These are phyloP conservation scores for Ceratosolen fusciceps DNA, from an alignment of 1,140 invertebrate genomes.

Conservation along the genomic window DNA sequence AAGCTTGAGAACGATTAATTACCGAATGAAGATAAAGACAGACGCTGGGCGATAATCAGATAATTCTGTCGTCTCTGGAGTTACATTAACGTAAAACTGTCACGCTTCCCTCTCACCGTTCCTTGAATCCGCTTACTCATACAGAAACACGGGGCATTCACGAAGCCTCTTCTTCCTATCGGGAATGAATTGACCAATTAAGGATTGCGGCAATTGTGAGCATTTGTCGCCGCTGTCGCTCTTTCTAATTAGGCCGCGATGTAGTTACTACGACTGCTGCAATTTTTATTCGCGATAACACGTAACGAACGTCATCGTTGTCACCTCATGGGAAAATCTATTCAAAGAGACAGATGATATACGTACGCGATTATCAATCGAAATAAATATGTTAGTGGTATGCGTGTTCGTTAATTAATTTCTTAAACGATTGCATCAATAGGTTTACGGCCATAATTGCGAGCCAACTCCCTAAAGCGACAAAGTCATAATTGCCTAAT, in stretches of 20 bases:
- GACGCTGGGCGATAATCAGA: conserved; percentile 24
- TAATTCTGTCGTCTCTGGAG: conserved; percentile 21
- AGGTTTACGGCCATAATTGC: neutral
- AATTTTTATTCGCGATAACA: conserved; percentile 33
- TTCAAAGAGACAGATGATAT: neutral
- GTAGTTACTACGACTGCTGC: neutral
- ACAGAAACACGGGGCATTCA: neutral
- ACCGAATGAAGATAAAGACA: conserved; percentile 36
- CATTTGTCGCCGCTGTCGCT: conserved; percentile 43
- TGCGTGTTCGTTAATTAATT: neutral
- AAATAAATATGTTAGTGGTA: neutral
- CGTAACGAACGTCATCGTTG: neutral
- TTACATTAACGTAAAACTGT: conserved; percentile 40
- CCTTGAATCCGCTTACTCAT: neutral
- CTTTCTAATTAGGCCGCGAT: conserved; percentile 46
- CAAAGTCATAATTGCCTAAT: no score
- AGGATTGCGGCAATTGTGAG: conserved; percentile 22
- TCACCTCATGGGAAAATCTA: conserved; percentile 28
- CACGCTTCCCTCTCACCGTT: conserved; percentile 21
- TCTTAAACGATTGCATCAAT: neutral
- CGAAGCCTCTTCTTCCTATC: neutral
- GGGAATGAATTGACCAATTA: conserved; percentile 50
- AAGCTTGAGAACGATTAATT: conserved; percentile 35
- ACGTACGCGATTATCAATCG: neutral
- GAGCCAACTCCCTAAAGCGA: no score